Base-by-base conservation (phyloP, 2,113 vertebrate species). In the Melanotaenia duboulayi region DNA sequence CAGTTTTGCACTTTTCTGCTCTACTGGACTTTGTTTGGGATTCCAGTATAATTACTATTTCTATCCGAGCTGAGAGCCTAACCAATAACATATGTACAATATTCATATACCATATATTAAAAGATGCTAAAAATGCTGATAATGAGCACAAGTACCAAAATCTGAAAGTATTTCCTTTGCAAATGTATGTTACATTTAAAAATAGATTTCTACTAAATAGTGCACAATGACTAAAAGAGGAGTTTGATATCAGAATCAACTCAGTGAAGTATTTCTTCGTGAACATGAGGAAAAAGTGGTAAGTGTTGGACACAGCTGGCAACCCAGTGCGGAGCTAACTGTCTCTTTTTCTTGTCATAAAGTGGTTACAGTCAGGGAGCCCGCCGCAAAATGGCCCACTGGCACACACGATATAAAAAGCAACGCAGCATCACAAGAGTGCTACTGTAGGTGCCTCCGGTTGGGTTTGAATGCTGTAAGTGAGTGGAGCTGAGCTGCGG, bases 371-470 rank as follows among this genome's bases (percentile, higher is more conserved):
- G 73, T 60, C 35, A 44, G 49, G 66, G 64, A 8, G 37, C 64
- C 42, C 64, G 5, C 24, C 24, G 57, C 25, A 50, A 76, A 66
- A 70, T 76, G 81, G 77, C 65, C 80, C 83, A 81, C 71, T 84
- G 79, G 83, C 84, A 86, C 71, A 84, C 42, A 82, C 74, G 85
- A 82, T 87, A 83, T 92, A 88, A 88, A 91, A 90, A 91, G 82
- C 86, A 78, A 61, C 61, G 14, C 35, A 1, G 62, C 49, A 37
- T 37, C 88, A 90, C 84, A 91, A 85, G 71, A 85, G 61, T 5
- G 63, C 82, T 71, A 70, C 87, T 90, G 87, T 89, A 57, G 58
- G 23, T 39, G 51, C 51, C 60, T 68, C 51, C 37, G 67, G 54
- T 61, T 73, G 54, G 63, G 63, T 50, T 51, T 66, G 67, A 39